Evolutionary conservation across 2,888 invertebrate species (phyloP), one percentile per base, ranked within the genome.

Genomic region (Drosophila colorata): DNA sequence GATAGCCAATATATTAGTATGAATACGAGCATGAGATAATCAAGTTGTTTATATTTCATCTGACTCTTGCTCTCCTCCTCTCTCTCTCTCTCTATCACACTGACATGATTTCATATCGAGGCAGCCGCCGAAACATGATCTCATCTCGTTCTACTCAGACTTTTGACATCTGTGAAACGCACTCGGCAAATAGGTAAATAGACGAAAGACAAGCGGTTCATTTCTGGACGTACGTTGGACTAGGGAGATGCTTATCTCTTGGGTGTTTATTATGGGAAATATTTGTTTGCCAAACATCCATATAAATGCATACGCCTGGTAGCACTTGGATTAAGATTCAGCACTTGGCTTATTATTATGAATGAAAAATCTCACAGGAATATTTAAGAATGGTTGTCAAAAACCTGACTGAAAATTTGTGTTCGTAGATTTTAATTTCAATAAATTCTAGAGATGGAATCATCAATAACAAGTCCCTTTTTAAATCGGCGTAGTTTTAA

Each of bases 121-220:
- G 9, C 28, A 28, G 28, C 28, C 28, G 28, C 28, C 28, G 28
- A 81, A 82, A 87, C 44, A 75, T 78, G 85, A 82, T 82, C 85
- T 87, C 68, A 65, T 69, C 33, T 40, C 73, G 48, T 48, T 46
- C 28, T 3, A 9, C 9, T 9, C 28, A 9, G 28, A n/a, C 41
- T 16, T 44, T 41, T 38, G 37, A 38, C 56, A 53, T 66, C 63
- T 43, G 53, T 55, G 38, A 41, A 52, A 52, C 59, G 9, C 37
- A 51, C 49, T 23, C 41, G 14, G 44, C 35, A 28, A 53, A 51
- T 41, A 23, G 20, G 63, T 41, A 56, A 80, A 83, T 67, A 77
- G 5, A 40, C 38, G 31, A 11, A 35, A 41, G 28, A 9, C 11
- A 48, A 35, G 47, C 3, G 13, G 16, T 68, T 31, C 9, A 28